These are phyloP conservation scores for Platysternon megacephalum DNA, from an alignment of 2,113 vertebrate genomes.

Conservation along the genomic window DNA sequence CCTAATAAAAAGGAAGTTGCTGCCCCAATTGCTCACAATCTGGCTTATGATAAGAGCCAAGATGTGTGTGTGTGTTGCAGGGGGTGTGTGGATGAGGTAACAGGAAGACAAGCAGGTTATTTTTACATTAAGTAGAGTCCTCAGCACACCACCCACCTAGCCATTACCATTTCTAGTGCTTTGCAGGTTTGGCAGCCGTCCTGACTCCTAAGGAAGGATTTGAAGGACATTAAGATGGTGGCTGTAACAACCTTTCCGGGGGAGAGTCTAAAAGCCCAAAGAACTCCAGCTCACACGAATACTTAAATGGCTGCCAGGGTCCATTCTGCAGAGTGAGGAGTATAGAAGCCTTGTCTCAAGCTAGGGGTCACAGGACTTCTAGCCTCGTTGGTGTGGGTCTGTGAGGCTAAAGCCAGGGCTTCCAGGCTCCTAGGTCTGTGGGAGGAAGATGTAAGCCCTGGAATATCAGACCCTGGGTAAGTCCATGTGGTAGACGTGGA, in stretches of 20 bases:
- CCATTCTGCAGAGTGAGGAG: neutral
- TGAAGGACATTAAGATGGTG: neutral
- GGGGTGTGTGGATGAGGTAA: neutral
- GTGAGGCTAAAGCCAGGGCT: too few relatives aligned
- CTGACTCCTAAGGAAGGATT: neutral
- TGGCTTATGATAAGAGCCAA: neutral
- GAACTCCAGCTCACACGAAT: neutral
- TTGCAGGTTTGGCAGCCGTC: neutral
- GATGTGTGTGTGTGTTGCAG: neutral
- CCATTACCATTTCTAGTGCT: neutral
- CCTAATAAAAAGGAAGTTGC: neutral
- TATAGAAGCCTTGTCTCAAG: neutral
- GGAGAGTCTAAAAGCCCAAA: neutral
- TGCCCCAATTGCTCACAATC: neutral
- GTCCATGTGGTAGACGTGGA: neutral
- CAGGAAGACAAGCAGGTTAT: neutral
- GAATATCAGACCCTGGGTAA: neutral
- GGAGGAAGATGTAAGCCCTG: neutral
- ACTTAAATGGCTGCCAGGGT: neutral
- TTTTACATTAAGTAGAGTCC: neutral
- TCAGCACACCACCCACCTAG: neutral
- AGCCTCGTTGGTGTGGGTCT: too few relatives aligned
- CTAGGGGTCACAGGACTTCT: neutral
- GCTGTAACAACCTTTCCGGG: neutral
- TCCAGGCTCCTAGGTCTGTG: neutral